These are phyloP conservation scores for Nemurella pictetii DNA, from an alignment of 2,888 invertebrate species.

Conservation along the genomic window DNA sequence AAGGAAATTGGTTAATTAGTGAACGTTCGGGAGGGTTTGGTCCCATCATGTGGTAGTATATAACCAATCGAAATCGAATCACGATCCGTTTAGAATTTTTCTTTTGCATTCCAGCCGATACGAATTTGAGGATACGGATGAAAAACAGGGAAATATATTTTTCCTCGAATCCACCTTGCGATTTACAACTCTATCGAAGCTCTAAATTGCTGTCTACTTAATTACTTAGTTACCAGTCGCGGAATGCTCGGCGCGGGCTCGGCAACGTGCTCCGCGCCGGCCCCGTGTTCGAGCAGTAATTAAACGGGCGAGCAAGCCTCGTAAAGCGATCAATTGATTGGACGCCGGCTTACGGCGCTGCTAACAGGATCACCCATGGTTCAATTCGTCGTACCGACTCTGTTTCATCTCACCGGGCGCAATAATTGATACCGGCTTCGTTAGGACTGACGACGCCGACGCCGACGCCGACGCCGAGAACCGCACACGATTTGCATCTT, in stretches of 20 bases:
- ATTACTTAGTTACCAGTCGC: not conserved
- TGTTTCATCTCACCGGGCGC: not conserved
- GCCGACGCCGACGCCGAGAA: not conserved
- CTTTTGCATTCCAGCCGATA: no score
- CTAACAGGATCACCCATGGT: conserved; percentile 1
- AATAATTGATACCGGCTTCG: not conserved
- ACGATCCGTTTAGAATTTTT: not conserved
- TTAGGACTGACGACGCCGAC: not conserved
- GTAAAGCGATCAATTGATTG: conserved; percentile 30
- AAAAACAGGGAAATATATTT: not conserved
- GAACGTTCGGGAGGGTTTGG: not conserved
- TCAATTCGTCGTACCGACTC: not conserved
- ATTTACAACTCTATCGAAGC: not conserved
- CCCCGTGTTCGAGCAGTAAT: not conserved
- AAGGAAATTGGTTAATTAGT: not conserved
- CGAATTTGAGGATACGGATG: not conserved
- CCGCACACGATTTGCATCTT: not conserved
- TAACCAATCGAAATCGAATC: not conserved
- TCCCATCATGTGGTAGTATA: not conserved
- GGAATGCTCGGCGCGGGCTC: not conserved
- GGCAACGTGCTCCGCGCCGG: not conserved
- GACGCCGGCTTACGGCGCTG: not conserved
- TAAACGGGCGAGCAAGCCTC: not conserved
- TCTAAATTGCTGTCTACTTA: not conserved
- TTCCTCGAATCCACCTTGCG: not conserved